phyloP scores from a whole-genome alignment of 2,113 vertebrate species.

The Chauna torquata region DNA sequence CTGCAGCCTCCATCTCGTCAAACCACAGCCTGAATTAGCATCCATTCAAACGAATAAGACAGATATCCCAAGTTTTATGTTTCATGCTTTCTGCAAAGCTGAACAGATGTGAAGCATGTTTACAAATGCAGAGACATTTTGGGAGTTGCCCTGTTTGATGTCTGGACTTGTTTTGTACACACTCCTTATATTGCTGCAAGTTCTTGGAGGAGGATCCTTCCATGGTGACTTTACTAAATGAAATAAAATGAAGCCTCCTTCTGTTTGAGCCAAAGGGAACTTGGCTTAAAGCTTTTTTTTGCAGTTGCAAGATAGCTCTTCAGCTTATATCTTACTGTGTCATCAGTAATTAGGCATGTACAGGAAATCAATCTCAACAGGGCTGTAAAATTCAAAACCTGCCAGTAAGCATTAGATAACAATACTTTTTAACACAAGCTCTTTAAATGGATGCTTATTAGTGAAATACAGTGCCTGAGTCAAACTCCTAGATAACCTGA shows the following conservation, averaged over 20 bases:
- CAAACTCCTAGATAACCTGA: conserved; percentile 8
- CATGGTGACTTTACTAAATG: background rate
- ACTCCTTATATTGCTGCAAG: conserved; percentile 2
- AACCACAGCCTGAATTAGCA: conserved; percentile 20
- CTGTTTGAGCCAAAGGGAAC: conserved; percentile 18
- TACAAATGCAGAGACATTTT: conserved; percentile 54
- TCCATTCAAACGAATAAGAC: conserved; percentile 14
- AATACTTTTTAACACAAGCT: background rate
- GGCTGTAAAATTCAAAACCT: conserved; percentile 34
- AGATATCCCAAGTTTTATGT: conserved; percentile 38
- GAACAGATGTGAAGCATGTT: conserved; percentile 54
- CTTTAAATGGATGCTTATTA: conserved; percentile 23
- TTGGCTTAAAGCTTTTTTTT: background rate
- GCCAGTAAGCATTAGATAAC: conserved; percentile 19
- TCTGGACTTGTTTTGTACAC: conserved; percentile 59
- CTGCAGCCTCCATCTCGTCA: conserved; percentile 2
- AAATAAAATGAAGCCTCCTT: conserved; percentile 20
- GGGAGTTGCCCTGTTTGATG: conserved; percentile 58
- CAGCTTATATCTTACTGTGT: conserved; percentile 39
- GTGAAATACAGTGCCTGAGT: background rate
- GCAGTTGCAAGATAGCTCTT: conserved; percentile 18
- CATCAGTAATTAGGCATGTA: conserved; percentile 62
- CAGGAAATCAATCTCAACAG: conserved; percentile 59
- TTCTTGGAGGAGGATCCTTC: conserved; percentile 29
- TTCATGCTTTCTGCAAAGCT: conserved; percentile 27